Evolutionary conservation across 2,113 vertebrate genomes (phyloP).

Genomic region (Apistogramma diplotaenia): DNA sequence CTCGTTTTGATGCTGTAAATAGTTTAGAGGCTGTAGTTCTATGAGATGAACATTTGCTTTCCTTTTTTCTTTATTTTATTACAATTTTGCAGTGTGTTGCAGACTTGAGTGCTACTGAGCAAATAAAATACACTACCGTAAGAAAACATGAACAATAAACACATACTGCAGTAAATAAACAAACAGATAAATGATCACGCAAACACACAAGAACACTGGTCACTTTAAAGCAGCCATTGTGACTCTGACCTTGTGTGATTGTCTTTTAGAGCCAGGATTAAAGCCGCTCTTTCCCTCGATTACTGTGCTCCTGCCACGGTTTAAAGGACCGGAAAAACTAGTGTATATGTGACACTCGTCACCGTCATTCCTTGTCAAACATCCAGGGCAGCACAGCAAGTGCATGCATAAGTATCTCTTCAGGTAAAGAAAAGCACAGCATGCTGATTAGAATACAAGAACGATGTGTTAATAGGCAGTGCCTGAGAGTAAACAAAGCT

Average conservation of each 20-base stretch:
- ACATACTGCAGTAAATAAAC: neutral
- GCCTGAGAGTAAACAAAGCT: neutral
- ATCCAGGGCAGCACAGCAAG: neutral
- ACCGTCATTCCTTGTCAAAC: neutral
- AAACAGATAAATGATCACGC: neutral
- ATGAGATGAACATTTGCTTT: neutral
- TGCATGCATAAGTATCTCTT: neutral
- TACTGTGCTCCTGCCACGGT: neutral
- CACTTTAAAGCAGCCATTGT: neutral
- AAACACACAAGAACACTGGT: neutral
- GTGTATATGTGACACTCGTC: neutral
- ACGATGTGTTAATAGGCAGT: neutral
- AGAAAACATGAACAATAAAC: neutral
- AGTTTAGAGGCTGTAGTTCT: constrained; percentile 2
- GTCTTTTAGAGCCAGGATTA: neutral
- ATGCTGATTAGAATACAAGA: neutral
- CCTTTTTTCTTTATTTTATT: neutral
- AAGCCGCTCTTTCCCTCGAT: neutral
- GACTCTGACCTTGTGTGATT: neutral
- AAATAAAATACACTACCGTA: neutral
- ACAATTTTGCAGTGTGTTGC: neutral
- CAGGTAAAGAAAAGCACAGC: neutral
- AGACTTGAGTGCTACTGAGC: neutral
- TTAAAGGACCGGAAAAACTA: neutral
- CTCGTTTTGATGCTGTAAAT: constrained; percentile 2